Evolutionary conservation across 2,113 vertebrate species (phyloP), one percentile per base, ranked within the genome.

Genomic region (Albula goreensis): DNA sequence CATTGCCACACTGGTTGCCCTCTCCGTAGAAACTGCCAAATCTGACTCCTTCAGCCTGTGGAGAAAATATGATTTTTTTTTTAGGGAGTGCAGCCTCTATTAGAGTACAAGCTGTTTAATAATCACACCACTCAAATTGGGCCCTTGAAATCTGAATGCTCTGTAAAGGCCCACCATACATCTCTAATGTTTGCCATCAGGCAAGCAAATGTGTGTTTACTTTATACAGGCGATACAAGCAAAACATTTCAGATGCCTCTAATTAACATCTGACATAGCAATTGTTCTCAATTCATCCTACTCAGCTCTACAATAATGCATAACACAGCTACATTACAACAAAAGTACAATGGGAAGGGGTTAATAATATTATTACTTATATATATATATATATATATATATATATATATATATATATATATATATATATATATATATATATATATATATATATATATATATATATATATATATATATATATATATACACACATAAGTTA

Each of bases 31-130:
- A 85, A 98, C 92, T 90, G 97, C 97, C 90, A 99, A 93, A 89
- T 95, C 96, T 3, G 98, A 99, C 25, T 99, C 97, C 89, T 97
- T 97, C 93, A 98, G 90, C 91, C 98, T 99, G 87, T 91, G 93
- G 84, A 10, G 89, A 87, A 89, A 83, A 31, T 56, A 12, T 0
- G 12, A 56, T 12, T 9, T 7, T 56, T 56, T 12, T 41, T 41
- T 41, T 41, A 41, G 31, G 31, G 31, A 41, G 31, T 41, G 31
- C 31, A 41, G n/a, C 31, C 50, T 85, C 49, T 7, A 53, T 48
- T 53, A 25, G 19, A 60, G 50, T 50, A 57, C 0, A 50, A 9
- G 66, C 31, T 25, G 31, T 70, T 13, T 22, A 22, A 19, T 70
- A 70, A 17, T 70, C 19, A 70, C 19, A 22, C 63, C 5, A n/a